These are phyloP conservation scores for Serinus canaria DNA, from an alignment of 2,113 vertebrate species.

Conservation along the genomic window DNA sequence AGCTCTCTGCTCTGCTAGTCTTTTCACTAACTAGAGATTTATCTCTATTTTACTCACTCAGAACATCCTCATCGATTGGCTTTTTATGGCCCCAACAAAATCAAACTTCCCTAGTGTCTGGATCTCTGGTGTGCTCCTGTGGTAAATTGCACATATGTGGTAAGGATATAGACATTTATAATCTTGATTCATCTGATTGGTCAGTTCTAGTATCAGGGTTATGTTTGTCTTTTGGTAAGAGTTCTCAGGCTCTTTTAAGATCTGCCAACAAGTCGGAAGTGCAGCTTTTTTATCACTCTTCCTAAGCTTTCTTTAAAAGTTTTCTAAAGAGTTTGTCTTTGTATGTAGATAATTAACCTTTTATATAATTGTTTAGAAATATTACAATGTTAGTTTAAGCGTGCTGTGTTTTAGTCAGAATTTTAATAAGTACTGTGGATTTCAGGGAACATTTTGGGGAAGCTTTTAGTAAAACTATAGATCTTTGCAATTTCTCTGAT, in stretches of 20 bases:
- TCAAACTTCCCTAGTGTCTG: not conserved
- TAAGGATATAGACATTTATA: not conserved
- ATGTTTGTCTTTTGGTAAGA: not conserved
- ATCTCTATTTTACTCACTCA: not conserved
- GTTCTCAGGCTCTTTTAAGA: not conserved
- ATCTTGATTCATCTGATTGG: not conserved
- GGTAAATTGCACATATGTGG: accelerated
- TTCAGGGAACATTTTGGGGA: not conserved
- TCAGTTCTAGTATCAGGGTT: not conserved
- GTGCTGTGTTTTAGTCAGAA: not conserved
- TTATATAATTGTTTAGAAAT: not conserved
- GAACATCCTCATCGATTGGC: not conserved
- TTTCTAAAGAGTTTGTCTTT: not conserved
- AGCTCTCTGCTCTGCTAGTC: not conserved
- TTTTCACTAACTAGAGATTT: not conserved
- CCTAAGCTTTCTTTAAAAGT: not conserved
- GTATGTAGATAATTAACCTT: not conserved
- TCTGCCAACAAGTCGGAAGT: not conserved
- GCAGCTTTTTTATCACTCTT: not conserved
- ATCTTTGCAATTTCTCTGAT: not conserved
- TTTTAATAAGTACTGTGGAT: not conserved
- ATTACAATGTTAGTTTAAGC: not conserved
- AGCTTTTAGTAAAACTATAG: not conserved
- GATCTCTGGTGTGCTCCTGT: not conserved
- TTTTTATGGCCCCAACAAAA: not conserved